phyloP scores from a whole-genome alignment of 2,113 vertebrate genomes.

The Nothobranchius furzeri region DNA sequence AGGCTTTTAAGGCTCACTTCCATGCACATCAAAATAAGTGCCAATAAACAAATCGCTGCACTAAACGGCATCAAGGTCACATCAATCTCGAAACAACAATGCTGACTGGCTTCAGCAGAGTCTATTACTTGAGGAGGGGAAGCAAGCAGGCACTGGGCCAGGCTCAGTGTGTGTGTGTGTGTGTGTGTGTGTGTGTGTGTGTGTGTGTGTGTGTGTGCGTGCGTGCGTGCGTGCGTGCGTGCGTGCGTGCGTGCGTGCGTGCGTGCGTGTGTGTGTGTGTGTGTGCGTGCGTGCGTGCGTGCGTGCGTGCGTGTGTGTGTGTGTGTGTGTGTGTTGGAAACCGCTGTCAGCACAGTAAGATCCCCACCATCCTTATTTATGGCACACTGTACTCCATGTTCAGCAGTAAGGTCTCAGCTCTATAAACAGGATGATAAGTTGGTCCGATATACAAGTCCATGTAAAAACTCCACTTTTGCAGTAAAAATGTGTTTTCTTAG shows the following conservation, averaged over 20 bases:
- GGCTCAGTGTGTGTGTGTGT: slow-evolving; percentile 31
- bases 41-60: slow-evolving; percentile 80
- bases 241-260: no score
- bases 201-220: slow-evolving; percentile 10
- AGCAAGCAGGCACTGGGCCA: slow-evolving; percentile 51
- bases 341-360: slow-evolving; percentile 72
- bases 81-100: slow-evolving; percentile 79
- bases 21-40: slow-evolving; percentile 81
- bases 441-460: slow-evolving; percentile 3
- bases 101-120: slow-evolving; percentile 75
- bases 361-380: slow-evolving; percentile 72
- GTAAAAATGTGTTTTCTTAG: no score
- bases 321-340: slow-evolving; percentile 22
- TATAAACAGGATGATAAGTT: slow-evolving; percentile 54
- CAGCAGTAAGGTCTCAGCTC: slow-evolving; percentile 67
- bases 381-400: slow-evolving; percentile 57
- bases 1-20: slow-evolving; percentile 75
- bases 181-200: slow-evolving; percentile 26
- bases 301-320: slow-evolving; percentile 19
- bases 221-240: no score
- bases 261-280: slow-evolving; percentile 9
- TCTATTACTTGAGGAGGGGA: slow-evolving; percentile 69
- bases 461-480: no score
- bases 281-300: not conserved
- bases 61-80: slow-evolving; percentile 81